Percentiles rank a stretch among this genome's conserved stretches.
Conservation (phyloP, 2,797 vertebrate genomes). For the Paramormyrops hopkinsi region DNA sequence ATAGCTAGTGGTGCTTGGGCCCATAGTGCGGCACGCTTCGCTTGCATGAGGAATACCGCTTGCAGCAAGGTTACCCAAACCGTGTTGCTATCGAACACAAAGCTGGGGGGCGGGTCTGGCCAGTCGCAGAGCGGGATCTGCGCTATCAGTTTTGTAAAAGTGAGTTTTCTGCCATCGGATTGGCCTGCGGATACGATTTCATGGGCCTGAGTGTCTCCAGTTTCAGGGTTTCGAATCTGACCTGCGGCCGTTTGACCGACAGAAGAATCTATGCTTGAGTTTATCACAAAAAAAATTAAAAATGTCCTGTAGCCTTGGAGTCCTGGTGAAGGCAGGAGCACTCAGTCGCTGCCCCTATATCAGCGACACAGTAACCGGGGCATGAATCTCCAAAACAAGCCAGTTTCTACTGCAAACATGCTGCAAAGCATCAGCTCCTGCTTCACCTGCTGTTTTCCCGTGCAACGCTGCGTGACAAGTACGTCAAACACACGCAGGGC, state of each 20-base stretch:
- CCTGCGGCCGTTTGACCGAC: neutral
- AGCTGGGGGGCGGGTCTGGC: neutral
- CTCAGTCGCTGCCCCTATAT: neutral
- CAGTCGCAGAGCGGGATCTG: neutral
- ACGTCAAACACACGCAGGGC: neutral
- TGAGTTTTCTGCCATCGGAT: neutral
- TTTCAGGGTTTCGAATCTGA: neutral
- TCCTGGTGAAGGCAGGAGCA: neutral
- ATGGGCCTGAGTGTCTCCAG: neutral
- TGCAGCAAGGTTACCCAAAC: neutral
- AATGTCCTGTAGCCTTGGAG: neutral
- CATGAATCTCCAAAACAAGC: conserved; percentile 37
- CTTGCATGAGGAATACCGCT: neutral
- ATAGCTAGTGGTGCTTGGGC: neutral
- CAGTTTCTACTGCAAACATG: conserved; percentile 43
- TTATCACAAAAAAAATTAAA: neutral
- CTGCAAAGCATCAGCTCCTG: neutral
- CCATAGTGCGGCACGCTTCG: too few relatives aligned
- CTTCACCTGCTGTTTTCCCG: conserved; percentile 28
- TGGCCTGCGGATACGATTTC: neutral
- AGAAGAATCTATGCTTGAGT: neutral
- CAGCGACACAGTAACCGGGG: neutral
- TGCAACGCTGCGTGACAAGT: neutral
- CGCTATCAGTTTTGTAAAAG: neutral
- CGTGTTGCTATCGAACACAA: neutral